These are phyloP conservation scores for Panonychus citri DNA, from an alignment of 1,140 invertebrate genomes.

Conservation along the genomic window DNA sequence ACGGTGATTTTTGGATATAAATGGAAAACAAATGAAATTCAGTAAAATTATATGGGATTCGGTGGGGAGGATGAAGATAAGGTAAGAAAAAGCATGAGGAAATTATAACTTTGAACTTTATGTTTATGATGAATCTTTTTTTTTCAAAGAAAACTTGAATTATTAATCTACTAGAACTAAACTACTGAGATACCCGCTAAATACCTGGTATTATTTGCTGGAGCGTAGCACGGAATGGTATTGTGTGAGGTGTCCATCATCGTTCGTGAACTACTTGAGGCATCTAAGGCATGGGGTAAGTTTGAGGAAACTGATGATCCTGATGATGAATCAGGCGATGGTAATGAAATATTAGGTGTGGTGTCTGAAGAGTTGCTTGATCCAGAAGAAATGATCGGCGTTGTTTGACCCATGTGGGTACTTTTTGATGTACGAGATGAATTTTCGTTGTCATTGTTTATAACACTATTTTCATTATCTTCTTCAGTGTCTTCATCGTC, in stretches of 20 bases:
- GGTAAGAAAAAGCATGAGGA: too few species aligned
- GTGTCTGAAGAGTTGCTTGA: neutral
- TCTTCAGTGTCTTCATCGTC: neutral
- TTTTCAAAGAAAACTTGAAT: too few species aligned
- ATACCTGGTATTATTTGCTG: neutral
- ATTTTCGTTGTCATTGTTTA: neutral
- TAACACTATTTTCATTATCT: too few species aligned
- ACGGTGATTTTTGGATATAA: too few species aligned
- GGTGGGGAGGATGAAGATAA: too few species aligned
- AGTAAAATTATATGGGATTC: too few species aligned
- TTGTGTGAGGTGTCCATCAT: neutral
- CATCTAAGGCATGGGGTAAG: neutral
- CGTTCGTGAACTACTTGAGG: neutral
- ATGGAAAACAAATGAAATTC: too few species aligned
- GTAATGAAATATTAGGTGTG: neutral
- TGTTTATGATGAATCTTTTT: too few species aligned
- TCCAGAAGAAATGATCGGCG: neutral
- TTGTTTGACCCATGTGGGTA: neutral
- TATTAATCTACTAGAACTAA: too few species aligned
- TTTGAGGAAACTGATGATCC: neutral
- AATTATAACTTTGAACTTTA: too few species aligned
- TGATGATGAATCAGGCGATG: conserved; percentile 1
- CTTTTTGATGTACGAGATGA: neutral
- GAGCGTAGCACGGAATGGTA: neutral
- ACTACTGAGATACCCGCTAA: neutral